phyloP scores from a whole-genome alignment of 2,888 invertebrate species.

The Furcula furcula region DNA sequence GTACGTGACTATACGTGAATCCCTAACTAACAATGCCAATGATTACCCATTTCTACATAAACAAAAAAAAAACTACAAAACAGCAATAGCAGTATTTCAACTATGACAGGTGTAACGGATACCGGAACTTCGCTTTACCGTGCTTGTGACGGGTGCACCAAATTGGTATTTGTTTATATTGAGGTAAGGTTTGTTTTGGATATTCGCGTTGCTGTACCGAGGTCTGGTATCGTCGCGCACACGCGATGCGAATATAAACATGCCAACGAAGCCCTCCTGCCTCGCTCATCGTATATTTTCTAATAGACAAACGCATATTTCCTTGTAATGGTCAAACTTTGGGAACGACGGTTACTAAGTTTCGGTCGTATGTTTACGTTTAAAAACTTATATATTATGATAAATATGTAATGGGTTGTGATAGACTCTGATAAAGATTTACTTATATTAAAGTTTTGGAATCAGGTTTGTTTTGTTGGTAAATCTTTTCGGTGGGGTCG shows the following conservation, averaged over 20 bases:
- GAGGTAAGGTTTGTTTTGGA: conserved; percentile 45
- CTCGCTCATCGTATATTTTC: conserved; percentile 56
- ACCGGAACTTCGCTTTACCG: conserved; percentile 44
- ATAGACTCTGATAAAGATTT: too few species aligned
- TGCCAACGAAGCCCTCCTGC: conserved; percentile 46
- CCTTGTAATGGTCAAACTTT: conserved; percentile 73
- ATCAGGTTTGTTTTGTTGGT: too few species aligned
- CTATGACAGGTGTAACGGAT: conserved; percentile 58
- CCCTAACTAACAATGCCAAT: conserved; percentile 25
- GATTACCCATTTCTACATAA: conserved; percentile 41
- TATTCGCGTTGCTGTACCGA: conserved; percentile 23
- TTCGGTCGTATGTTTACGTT: conserved; percentile 51
- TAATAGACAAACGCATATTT: conserved; percentile 75
- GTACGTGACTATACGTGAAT: too few species aligned
- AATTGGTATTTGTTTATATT: conserved; percentile 41
- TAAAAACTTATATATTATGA: conserved; percentile 43
- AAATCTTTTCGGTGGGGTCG: too few species aligned
- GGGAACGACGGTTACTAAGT: conserved; percentile 47
- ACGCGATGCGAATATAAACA: conserved; percentile 67
- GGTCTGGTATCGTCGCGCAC: conserved; percentile 37
- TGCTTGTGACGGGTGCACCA: conserved; percentile 25
- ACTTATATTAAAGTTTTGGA: too few species aligned
- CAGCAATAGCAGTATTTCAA: conserved; percentile 55
- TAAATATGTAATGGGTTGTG: conserved; percentile 31
- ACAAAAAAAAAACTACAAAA: conserved; percentile 35